Conservation (phyloP, 2,888 invertebrate species). For the Chydorus sphaericus region DNA sequence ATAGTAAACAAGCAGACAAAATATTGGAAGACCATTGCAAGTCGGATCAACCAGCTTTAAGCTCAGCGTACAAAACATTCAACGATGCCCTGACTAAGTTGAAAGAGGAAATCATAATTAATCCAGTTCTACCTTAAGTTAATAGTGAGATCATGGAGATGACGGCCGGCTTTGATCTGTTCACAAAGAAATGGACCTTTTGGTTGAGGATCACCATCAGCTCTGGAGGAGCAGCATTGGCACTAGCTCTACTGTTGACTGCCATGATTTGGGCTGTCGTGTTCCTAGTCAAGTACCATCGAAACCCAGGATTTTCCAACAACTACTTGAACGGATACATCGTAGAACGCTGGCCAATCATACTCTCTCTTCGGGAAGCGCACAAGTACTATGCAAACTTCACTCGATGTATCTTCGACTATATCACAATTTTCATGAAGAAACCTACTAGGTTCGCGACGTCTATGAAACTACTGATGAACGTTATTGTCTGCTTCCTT, state of each 20-base stretch:
- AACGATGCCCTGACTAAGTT: not conserved
- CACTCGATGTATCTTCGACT: not conserved
- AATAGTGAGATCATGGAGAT: not conserved
- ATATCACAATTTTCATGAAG: not conserved
- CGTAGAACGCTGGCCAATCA: not conserved
- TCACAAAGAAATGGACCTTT: not conserved
- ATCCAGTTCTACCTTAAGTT: not conserved
- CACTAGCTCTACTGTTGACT: not conserved
- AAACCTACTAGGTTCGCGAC: not conserved
- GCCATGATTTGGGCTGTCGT: not conserved
- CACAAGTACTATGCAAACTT: not conserved
- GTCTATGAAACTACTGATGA: not conserved
- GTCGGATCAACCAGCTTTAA: too few relatives aligned
- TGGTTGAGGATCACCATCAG: not conserved
- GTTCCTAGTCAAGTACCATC: not conserved
- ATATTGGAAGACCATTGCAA: too few relatives aligned
- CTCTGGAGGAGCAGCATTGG: not conserved
- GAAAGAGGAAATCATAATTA: not conserved
- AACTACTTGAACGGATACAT: not conserved
- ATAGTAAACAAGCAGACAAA: too few relatives aligned
- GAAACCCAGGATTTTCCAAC: not conserved
- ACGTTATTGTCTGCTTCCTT: not conserved
- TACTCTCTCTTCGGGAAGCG: not conserved
- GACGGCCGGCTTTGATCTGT: conserved; percentile 1
- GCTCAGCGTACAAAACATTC: not conserved